These are phyloP conservation scores for Coelopa frigida DNA, from an alignment of 1,140 invertebrate species.

Conservation along the genomic window DNA sequence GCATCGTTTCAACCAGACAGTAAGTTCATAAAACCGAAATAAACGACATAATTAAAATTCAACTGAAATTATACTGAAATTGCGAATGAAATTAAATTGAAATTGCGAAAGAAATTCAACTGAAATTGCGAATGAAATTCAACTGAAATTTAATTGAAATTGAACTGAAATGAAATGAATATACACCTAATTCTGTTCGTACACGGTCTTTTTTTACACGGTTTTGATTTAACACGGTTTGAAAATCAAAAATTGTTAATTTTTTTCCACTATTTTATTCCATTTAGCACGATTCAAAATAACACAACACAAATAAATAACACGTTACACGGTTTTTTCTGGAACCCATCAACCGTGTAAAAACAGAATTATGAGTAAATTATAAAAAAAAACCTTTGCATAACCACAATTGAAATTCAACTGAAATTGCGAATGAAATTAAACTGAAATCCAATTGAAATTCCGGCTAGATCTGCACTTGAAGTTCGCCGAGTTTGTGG, in stretches of 20 bases:
- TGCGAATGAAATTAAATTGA: neutral
- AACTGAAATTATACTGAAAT: too few species aligned
- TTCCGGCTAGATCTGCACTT: conserved; percentile 23
- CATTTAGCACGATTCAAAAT: too few species aligned
- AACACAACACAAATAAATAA: neutral
- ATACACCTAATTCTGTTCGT: neutral
- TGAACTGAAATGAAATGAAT: too few species aligned
- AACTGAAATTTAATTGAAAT: conserved; percentile 1
- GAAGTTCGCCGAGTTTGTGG: conserved; percentile 28
- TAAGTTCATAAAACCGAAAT: conserved; percentile 13
- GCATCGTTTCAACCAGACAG: conserved; percentile 33
- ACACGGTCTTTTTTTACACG: neutral
- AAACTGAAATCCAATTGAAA: neutral
- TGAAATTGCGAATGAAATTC: neutral
- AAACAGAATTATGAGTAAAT: neutral
- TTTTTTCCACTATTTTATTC: too few species aligned
- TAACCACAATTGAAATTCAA: neutral
- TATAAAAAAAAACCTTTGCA: neutral
- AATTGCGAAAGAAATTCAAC: neutral
- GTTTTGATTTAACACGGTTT: too few species aligned
- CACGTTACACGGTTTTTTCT: neutral
- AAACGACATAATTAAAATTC: too few species aligned
- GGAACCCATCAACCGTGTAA: neutral
- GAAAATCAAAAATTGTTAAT: neutral
- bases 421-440: neutral